Percentiles rank a stretch among this genome's conserved stretches.
phyloP scores from a whole-genome alignment of 2,113 vertebrate genomes.

The Mormyrus iriodes region DNA sequence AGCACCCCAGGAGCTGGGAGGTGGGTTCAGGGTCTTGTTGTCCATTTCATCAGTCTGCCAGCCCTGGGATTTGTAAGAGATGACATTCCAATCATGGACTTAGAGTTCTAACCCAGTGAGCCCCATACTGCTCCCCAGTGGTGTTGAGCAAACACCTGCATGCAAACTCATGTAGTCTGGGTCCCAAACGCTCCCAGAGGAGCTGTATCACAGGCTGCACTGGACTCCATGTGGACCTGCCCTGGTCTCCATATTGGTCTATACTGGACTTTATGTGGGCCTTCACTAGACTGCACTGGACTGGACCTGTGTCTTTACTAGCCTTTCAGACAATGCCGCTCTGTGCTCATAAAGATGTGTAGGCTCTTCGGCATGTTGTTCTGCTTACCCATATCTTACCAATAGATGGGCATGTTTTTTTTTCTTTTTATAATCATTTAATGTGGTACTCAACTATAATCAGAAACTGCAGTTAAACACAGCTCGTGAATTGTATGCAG shows the following conservation, averaged over 20 bases:
- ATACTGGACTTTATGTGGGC: not conserved
- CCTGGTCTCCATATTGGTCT: not conserved
- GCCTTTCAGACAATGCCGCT: not conserved
- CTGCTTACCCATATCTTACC: not conserved
- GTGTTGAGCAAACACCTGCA: not conserved
- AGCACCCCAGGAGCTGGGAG: not conserved
- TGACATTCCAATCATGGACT: not conserved
- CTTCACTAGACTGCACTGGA: not conserved
- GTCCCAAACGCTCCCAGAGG: not conserved
- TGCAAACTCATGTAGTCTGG: not conserved
- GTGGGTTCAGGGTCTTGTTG: not conserved
- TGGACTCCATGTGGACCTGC: not conserved
- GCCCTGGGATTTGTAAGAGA: not conserved
- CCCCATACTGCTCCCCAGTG: not conserved
- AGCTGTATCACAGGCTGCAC: not conserved
- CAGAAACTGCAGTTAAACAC: not conserved
- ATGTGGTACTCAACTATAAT: not conserved
- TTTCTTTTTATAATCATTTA: not conserved
- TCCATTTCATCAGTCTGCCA: not conserved
- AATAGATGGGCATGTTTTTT: not conserved
- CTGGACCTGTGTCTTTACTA: not conserved
- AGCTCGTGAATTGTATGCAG: not conserved
- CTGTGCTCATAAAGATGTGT: not conserved
- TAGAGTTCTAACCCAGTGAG: not conserved
- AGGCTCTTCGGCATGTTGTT: not conserved